Evolutionary conservation across 2,113 vertebrate genomes (phyloP), one percentile per base, ranked within the genome.

Genomic region (Mixornis gularis): DNA sequence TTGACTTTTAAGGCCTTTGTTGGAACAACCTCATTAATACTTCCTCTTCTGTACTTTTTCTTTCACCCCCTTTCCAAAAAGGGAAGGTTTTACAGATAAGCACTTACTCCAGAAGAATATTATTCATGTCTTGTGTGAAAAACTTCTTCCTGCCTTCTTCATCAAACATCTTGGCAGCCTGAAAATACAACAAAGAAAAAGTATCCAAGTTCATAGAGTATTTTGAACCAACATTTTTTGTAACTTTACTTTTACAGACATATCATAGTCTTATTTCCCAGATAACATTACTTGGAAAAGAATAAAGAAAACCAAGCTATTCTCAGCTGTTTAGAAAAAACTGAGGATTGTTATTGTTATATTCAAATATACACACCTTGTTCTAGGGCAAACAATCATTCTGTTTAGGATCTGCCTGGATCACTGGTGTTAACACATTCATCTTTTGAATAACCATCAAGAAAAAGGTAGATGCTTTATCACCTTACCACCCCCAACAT

Each of bases 121-220:
- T 99, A 98, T 99, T 99, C 98, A 99, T 99, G 96, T 99, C 99
- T 97, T 99, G 97, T 0, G 99, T 99, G 97, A 99, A 99, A 97
- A 99, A 99, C 93, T 99, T 99, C 97, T 99, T 99, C 90, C 99
- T 98, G 93, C 99, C 99, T 97, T 99, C 99, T 97, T 99, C 98
- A 93, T 99, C 99, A 96, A 99, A 99, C 96, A 98, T 98, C 91
- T 99, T 99, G 86, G 99, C 99, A 21, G 99, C 99, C 99, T 99
- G 97, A 55, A 96, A 87, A 94, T 13, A 92, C 9, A 94, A 52
- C 21, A 52, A 29, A 40, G 29, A 22, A 87, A 55, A 95, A 58
- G 14, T 29, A 84, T 34, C 25, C 32, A 82, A 64, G 69, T 85
- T 93, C 41, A 78, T 5, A 74, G 32, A 73, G 32, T 22, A 80